Base-by-base conservation (phyloP, 2,888 invertebrate species). In the Amiota mariae region DNA sequence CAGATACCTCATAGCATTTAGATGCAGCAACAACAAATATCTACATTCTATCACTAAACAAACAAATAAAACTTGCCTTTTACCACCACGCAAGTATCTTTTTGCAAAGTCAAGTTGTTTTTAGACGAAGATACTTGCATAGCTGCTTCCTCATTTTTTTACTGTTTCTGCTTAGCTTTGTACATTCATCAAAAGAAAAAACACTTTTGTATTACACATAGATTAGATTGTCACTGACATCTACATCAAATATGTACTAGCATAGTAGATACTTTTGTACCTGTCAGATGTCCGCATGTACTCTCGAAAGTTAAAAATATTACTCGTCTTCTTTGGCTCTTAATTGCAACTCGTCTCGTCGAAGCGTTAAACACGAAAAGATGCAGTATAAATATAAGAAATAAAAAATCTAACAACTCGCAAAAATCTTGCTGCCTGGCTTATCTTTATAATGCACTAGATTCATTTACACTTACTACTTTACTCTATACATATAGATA, bases 141-240 rank as follows among this genome's bases (percentile, higher is more conserved):
- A 2, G 24, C 36, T 36, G 0, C 2, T 36, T 36, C 36, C 36
- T 36, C 24, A 36, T 20, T 59, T 20, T 59, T 15, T 20, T 20
- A 59, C 59, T 20, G 59, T 59, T 15, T 54, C 13, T 54, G 13
- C n/a, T 54, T 54, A 54, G 36, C 2, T 63, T 36, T 15, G 63
- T 46, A 24, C 36, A 46, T 13, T 46, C 63, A 63, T 48, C 66
- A 48, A 54, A 13, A 54, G 12, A 15, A 59, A 66, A 66, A 66
- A 18, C 66, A 66, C 49, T 49, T 66, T 72, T 76, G 72, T 49
- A 71, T 66, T 72, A 24, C 66, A 73, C 72, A 70, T 76, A 70
- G 78, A 75, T 77, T 77, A 68, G 77, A 77, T 77, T 81, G 79
- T 79, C 76, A 81, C 81, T 80, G 75, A 77, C 68, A 72, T 70